Base-by-base conservation (phyloP, 2,797 vertebrate species). In the Sciurus vulgaris region DNA sequence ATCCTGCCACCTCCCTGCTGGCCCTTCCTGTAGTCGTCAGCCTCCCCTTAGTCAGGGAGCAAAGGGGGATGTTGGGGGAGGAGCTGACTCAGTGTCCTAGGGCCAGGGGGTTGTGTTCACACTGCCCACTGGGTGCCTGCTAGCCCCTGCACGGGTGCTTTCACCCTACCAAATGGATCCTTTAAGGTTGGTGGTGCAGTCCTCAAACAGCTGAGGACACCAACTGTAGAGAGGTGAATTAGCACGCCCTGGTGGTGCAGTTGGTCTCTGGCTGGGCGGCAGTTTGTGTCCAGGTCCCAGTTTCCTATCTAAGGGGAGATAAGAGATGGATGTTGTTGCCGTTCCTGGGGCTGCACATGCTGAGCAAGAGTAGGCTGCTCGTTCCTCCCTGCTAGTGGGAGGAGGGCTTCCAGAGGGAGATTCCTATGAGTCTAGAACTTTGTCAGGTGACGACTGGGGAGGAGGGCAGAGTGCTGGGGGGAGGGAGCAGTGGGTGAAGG, bases 1-100 rank as follows among this genome's bases (percentile, higher is more conserved):
- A 96, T 98, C 98, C 98, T 98, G 98, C 97, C 95, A 96, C 98
- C 97, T 97, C 97, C 96, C 97, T 93, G 94, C 96, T 87, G 97
- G 97, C 97, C 96, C 94, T 98, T 98, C 98, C 98, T 98, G 97
- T 96, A 35, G 67, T 95, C 97, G 86, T 96, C 91, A 94, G 94
- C 92, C 95, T 96, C 94, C 96, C 96, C 95, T 97, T 93, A 26
- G 86, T 72, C 89, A 38, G 85, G 63, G 87, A 96, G 70, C 78
- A 8, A n/a, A 82, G 93, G 47, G 86, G 93, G 72, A 67, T 78
- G 85, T 91, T 44, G 89, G 76, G 65, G 93, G 94, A 93, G 95
- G 94, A 89, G 78, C 84, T 85, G 89, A 95, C 86, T 84, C 93
- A 79, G 93, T 92, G 92, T 87, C 94, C 77, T 89, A 51, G 28